These are phyloP conservation scores for Theonella swinhoei DNA, from an alignment of 37 sponge, comb jelly and placozoan species.

Conservation along the genomic window DNA sequence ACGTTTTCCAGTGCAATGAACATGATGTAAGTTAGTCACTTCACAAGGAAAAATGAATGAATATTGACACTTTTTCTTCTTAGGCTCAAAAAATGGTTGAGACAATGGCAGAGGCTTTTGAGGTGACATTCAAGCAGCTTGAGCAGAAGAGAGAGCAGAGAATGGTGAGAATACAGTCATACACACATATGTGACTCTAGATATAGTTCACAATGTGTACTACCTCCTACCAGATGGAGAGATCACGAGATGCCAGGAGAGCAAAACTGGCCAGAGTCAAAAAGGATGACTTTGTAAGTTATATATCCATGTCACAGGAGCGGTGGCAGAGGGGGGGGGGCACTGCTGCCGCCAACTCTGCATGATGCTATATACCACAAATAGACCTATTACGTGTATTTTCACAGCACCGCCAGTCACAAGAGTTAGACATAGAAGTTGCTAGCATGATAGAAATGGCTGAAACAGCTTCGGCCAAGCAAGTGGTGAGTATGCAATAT, in stretches of 20 bases:
- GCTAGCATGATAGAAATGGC: constrained; percentile 80
- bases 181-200: not conserved
- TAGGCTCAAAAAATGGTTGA: constrained; percentile 87
- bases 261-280: not conserved
- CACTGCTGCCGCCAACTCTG: too few species aligned
- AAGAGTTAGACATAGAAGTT: constrained; percentile 69
- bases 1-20: constrained; percentile 90
- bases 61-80: not conserved
- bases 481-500: not conserved
- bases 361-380: too few species aligned
- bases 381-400: too few species aligned
- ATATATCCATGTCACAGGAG: too few species aligned
- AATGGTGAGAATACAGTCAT: constrained; percentile 11
- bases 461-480: constrained; percentile 28
- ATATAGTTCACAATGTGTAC: too few species aligned
- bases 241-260: not conserved
- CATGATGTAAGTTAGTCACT: constrained; percentile 59
- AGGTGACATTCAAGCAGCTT: constrained; percentile 62
- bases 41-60: too few species aligned
- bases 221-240: not conserved
- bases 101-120: constrained; percentile 84
- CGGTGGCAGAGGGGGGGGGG: too few species aligned
- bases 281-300: not conserved
- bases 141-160: constrained; percentile 42
- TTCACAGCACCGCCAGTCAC: constrained; percentile 35